Evolutionary conservation across 2,113 vertebrate species (phyloP).

Genomic region (pig (Sus scrofa)): T2T-Sscrofa CM000812.6:35660501-35661000

Average conservation of each 20-base stretch:
- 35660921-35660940: not conserved
- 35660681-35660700: not conserved
- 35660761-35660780: not conserved
- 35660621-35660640: not conserved
- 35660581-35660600: not conserved
- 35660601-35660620: not conserved
- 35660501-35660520: not conserved
- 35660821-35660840: not conserved
- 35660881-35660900: not conserved
- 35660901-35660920: not conserved
- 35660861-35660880: not conserved
- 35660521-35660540: not conserved
- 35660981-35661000: not conserved
- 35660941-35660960: not conserved
- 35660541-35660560: not conserved
- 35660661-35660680: not conserved
- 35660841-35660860: not conserved
- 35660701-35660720: not conserved
- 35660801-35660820: not conserved
- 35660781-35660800: not conserved
- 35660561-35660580: not conserved
- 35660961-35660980: not conserved
- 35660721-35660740: not conserved
- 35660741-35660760: not conserved
- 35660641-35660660: not conserved